phyloP scores from a whole-genome alignment of 1,140 invertebrate genomes.

The Lucilia sericata region DNA sequence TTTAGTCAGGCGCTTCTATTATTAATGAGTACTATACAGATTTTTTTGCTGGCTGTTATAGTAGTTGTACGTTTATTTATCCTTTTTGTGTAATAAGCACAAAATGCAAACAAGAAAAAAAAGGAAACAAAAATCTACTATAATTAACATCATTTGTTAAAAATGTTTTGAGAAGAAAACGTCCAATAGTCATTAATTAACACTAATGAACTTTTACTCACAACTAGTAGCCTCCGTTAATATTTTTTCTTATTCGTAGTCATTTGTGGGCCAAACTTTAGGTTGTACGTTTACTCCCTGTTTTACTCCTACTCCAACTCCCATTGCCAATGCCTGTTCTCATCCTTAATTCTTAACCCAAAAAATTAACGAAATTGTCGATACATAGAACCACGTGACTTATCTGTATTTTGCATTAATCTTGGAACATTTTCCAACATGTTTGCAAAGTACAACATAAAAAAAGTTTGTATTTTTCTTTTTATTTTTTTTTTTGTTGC shows the following conservation, averaged over 20 bases:
- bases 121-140: neutral
- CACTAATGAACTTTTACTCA: conserved; percentile 30
- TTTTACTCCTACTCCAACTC: neutral
- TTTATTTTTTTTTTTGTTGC: neutral
- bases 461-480: neutral
- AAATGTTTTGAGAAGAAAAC: conserved; percentile 12
- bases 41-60: neutral
- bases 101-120: neutral
- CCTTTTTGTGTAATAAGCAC: conserved; percentile 1
- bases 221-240: neutral
- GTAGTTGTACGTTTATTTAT: neutral
- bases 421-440: conserved; percentile 15
- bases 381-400: conserved; percentile 24
- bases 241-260: neutral
- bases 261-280: neutral
- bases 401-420: conserved; percentile 37
- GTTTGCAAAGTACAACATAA: conserved; percentile 16
- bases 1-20: neutral
- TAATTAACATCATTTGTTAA: conserved; percentile 34
- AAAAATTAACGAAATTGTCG: conserved; percentile 36
- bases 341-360: neutral
- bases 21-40: conserved; percentile 17
- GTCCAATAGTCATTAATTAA: conserved; percentile 37
- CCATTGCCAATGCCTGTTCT: neutral
- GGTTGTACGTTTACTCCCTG: neutral